Evolutionary conservation across 2,113 vertebrate genomes (phyloP), one percentile per base, ranked within the genome.

Genomic region (Rhizomys pruinosus): DNA sequence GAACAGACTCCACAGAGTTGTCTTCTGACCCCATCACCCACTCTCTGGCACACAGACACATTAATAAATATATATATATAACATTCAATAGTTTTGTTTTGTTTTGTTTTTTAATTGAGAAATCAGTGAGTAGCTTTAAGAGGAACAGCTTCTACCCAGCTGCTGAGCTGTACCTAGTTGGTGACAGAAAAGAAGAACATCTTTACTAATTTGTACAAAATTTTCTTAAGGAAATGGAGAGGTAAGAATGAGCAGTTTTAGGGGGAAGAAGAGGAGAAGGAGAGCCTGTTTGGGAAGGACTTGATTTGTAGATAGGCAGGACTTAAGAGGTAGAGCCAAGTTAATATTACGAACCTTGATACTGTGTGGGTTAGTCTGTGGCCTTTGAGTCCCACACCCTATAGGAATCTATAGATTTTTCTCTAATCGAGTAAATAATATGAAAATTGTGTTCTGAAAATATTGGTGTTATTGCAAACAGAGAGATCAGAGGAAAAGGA

Each of bases 381-480:
- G 44, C n/a, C 39, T 87, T 84, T n/a, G 19, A 68, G 77, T 66
- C 39, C 61, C 12, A 22, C 22, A 73, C 10, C 47, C 39, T 66
- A 2, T 44, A 37, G 44, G 57, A 57, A 63, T 23, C 84, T 25
- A 20, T 25, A 37, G 71, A 34, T 42, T 74, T 89, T 84, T 76
- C 66, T 91, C 66, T 37, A 23, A 37, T 22, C n/a, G 76, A 13
- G 17, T 85, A 10, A 91, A 17, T 74, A 11, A 34, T 57, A 9
- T 27, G 84, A 79, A 90, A 88, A 61, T 10, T 10, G 3, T 44
- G 16, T 59, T 85, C 91, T 90, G 77, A 81, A 94, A 87, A 63
- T 73, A 47, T 0, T 57, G 20, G 42, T 68, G 47, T 87, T 71
- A 11, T 0, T 23, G 29, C 44, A n/a, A 37, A 19, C 11, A 61